Evolutionary conservation across 92 coral and sea anemone species (phyloP).

Genomic region (Diadumene lineata): DNA sequence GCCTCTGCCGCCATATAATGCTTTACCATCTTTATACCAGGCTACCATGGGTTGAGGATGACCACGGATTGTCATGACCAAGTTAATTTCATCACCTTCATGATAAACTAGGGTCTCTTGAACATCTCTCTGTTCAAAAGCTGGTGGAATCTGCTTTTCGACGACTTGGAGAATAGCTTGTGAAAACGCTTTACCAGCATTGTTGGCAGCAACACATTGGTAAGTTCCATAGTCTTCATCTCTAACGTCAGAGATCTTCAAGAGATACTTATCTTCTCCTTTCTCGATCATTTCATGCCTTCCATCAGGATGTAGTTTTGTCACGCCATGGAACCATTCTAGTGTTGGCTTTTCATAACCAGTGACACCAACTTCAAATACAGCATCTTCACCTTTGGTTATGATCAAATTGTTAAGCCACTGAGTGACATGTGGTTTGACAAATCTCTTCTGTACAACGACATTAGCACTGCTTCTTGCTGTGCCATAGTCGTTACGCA

Average conservation of each 20-base stretch:
- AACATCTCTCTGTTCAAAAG: constrained; percentile 54
- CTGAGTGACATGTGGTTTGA: constrained; percentile 56
- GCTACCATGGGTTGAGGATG: constrained; percentile 67
- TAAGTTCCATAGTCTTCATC: constrained; percentile 76
- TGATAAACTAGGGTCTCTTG: constrained; percentile 51
- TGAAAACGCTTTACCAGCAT: constrained; percentile 73
- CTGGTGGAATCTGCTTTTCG: constrained; percentile 60
- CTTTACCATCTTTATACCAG: constrained; percentile 86
- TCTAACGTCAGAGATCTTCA: constrained; percentile 66
- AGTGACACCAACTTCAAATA: constrained; percentile 64
- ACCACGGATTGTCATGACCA: constrained; percentile 72
- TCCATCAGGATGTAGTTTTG: constrained; percentile 61
- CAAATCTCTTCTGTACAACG: constrained; percentile 53
- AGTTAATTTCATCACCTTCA: constrained; percentile 76
- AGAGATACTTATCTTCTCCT: constrained; percentile 52
- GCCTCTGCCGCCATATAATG: constrained; percentile 54
- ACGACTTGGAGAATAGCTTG: constrained; percentile 81
- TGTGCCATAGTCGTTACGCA: constrained; percentile 66
- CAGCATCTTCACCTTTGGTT: constrained; percentile 64
- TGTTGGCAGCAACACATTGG: constrained; percentile 82
- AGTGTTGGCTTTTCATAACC: constrained; percentile 83
- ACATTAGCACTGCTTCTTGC: constrained; percentile 71
- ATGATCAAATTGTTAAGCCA: constrained; percentile 66
- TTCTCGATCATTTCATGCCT: constrained; percentile 53
- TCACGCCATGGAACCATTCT: constrained; percentile 84